Evolutionary conservation across 2,888 invertebrate genomes (phyloP).

Genomic region (Phragmatobia fuliginosa): DNA sequence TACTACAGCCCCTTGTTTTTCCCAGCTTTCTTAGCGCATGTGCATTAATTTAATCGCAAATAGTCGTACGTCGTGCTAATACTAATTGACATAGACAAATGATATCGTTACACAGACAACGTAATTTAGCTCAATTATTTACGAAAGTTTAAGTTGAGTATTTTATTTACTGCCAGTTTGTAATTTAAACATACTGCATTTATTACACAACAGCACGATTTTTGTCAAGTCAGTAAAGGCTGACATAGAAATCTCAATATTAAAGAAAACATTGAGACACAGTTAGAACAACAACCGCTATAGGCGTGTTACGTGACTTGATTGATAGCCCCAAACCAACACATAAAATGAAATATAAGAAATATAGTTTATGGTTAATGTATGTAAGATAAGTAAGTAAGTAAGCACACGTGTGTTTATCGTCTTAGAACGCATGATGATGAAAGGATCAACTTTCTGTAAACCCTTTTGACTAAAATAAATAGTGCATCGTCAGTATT

Average conservation of each 20-base stretch:
- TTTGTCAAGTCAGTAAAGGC: constrained; percentile 19
- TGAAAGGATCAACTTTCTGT: constrained; percentile 43
- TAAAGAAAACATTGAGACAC: constrained; percentile 3
- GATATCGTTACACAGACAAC: constrained; percentile 51
- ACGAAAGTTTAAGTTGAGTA: constrained; percentile 23
- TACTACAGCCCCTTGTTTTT: constrained; percentile 58
- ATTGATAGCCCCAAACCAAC: constrained; percentile 6
- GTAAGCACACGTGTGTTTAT: constrained; percentile 6
- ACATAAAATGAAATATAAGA: background rate
- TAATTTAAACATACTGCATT: background rate
- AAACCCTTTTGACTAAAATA: constrained; percentile 30
- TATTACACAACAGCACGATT: constrained; percentile 17
- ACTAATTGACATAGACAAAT: constrained; percentile 78
- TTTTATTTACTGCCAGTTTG: background rate
- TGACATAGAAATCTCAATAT: constrained; percentile 22
- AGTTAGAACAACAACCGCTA: constrained; percentile 28
- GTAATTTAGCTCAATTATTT: constrained; percentile 47
- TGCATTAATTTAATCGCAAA: constrained; percentile 67
- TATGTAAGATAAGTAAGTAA: background rate
- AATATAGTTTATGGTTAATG: background rate
- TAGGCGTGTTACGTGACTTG: constrained; percentile 16
- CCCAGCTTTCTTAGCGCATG: constrained; percentile 61
- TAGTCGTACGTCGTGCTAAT: constrained; percentile 63
- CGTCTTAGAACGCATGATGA: constrained; percentile 20
- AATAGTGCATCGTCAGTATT: constrained; percentile 35